Evolutionary conservation across 2,797 vertebrate species (phyloP), one percentile per base, ranked within the genome.

Genomic region (Ambastaia sidthimunki): DNA sequence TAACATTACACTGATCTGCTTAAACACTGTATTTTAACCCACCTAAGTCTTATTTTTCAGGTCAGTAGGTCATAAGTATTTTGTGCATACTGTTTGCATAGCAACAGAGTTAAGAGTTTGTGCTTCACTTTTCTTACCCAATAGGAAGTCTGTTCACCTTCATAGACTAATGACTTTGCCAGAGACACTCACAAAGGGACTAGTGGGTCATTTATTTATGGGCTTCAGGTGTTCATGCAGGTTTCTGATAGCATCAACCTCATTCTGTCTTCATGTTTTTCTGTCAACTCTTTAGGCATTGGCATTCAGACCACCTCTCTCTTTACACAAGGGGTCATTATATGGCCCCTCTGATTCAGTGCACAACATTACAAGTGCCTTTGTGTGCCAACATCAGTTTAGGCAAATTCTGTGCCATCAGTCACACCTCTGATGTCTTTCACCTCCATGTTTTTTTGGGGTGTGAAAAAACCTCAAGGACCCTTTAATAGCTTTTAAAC

Each of bases 291-390:
- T 19, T 16, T 7, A n/a, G 7, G 16, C 52, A 55, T 19, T 55
- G 18, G 31, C 11, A 41, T 72, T 34, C 18, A 18, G 28, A 31
- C 7, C 67, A 47, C n/a, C 52, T 57, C 28, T 19, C 11, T 41
- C 28, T 37, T 15, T 72, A 57, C 9, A 23, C 12, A 16, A 57
- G 50, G 34, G 77, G 69, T 73, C 77, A 66, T 13, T 23, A 21
- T 41, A 4, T 65, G 34, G 21, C 15, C 68, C 60, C 57, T 16
- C 47, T 21, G 41, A 65, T 73, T 66, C 78, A 67, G 71, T 80
- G 44, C 23, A 11, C 69, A 15, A 13, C 11, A 48, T 48, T 48
- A 48, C 47, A 37, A 6, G 34, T 48, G 44, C 11, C 7, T 47
- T 2, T n/a, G 13, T 48, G 57, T 71, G 41, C 21, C 21, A 63